Evolutionary conservation across 2,888 invertebrate species (phyloP), one percentile per base, ranked within the genome.

Genomic region (Drosophila neoperkinsi): DNA sequence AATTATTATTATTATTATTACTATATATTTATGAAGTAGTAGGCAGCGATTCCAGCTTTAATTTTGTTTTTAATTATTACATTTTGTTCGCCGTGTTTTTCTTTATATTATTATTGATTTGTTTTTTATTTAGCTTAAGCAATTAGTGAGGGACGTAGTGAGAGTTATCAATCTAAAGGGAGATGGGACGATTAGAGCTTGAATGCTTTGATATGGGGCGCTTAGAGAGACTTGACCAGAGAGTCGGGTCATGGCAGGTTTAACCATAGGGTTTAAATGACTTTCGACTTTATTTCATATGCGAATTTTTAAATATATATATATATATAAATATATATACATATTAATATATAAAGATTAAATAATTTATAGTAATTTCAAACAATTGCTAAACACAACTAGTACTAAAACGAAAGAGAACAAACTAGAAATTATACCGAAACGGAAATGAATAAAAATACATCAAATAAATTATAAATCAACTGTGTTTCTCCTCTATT

Each of bases 401-500:
- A 90, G 88, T 90, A 90, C 91, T 87, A 90, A 84, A 89, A 70
- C 56, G 68, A 61, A 84, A 80, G 90, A 81, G 89, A 90, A 91
- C 88, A 91, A 90, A 90, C 91, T 91, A 91, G 89, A 90, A 91
- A 90, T 90, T 91, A 91, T 88, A 91, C 91, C 90, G 91, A 90
- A 90, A 89, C 88, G 90, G 91, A 91, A 90, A 89, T 90, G 91
- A 90, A 91, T 81, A 77, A 68, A 79, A 79, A 88, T 87, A 89
- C 85, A 87, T 89, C 73, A 86, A 84, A 86, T 89, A 85, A 90
- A 81, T 72, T 69, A 72, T 58, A 68, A 13, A 21, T 34, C 2
- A 34, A 41, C 4, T 43, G 55, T 31, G 30, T 62, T 52, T 60
- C 34, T 52, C 25, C 10, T 28, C 2, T 46, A 25, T 25, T 46